Evolutionary conservation across 1,140 invertebrate genomes (phyloP).

Genomic region (Zelostemma sp.): DNA sequence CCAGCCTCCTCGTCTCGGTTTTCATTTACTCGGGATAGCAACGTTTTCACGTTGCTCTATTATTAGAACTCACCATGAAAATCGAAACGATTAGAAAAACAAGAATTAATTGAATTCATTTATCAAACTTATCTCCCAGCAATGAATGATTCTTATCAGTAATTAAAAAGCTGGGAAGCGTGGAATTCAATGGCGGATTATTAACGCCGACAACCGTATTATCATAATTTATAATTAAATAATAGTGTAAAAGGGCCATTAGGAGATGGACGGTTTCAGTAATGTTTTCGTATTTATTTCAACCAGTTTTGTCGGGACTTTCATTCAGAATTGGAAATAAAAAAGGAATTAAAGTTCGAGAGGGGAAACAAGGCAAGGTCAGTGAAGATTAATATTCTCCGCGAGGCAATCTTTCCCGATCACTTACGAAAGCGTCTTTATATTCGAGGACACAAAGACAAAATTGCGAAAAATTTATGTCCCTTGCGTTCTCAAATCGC

Average conservation of each 20-base stretch:
- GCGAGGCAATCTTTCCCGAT: conserved; percentile 6
- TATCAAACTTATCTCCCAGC: no score
- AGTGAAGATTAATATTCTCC: conserved; percentile 15
- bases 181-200: conserved; percentile 56
- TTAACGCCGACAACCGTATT: conserved; percentile 61
- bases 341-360: conserved; percentile 9
- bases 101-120: no score
- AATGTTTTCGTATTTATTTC: conserved; percentile 63
- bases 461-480: not conserved
- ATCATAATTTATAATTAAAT: conserved; percentile 69
- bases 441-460: not conserved
- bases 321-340: conserved; percentile 11
- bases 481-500: no score
- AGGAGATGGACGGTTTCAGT: conserved; percentile 58
- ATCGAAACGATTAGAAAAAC: no score
- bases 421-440: conserved; percentile 11
- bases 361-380: conserved; percentile 13
- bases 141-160: not conserved
- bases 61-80: no score
- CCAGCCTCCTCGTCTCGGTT: conserved; percentile 21
- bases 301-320: conserved; percentile 43
- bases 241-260: conserved; percentile 62
- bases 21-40: conserved; percentile 34
- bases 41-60: no score
- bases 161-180: not conserved